Evolutionary conservation across 2,797 vertebrate species (phyloP).

Genomic region (Coccyzus lansbergi): DNA sequence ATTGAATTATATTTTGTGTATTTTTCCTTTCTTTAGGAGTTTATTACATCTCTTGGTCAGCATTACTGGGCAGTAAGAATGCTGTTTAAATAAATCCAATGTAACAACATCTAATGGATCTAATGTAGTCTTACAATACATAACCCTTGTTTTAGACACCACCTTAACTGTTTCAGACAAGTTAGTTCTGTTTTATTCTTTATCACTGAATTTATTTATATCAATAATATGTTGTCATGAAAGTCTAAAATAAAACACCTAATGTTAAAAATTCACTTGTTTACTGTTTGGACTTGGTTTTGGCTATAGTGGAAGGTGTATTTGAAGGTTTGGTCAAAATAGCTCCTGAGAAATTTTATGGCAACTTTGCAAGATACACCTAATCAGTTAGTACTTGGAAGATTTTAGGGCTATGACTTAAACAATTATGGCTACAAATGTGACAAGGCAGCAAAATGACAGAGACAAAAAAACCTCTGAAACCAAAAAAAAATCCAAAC

Average conservation of each 20-base stretch:
- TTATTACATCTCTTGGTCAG: conserved; percentile 28
- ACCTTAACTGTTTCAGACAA: neutral
- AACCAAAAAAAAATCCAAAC: no score
- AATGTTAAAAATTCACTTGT: neutral
- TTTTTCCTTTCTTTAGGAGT: conserved; percentile 39
- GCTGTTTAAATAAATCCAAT: neutral
- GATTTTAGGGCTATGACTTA: neutral
- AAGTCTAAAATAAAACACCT: neutral
- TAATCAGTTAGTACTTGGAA: neutral
- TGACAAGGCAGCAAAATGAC: neutral
- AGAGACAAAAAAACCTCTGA: neutral
- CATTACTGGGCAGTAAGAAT: neutral
- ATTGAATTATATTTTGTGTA: conserved; percentile 13
- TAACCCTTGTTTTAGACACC: neutral
- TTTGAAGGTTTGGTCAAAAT: neutral
- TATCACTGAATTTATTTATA: neutral
- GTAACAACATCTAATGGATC: neutral
- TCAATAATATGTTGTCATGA: neutral
- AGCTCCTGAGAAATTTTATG: neutral
- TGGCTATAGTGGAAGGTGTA: neutral
- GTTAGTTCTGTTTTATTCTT: neutral
- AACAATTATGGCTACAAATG: neutral
- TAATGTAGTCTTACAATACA: neutral
- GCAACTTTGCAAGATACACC: neutral
- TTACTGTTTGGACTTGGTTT: neutral